A percentile compares a stretch with the other conserved stretches of the same genome.
Evolutionary conservation across 2,797 vertebrate species (phyloP).

Genomic region (Eulemur coronatus): DNA sequence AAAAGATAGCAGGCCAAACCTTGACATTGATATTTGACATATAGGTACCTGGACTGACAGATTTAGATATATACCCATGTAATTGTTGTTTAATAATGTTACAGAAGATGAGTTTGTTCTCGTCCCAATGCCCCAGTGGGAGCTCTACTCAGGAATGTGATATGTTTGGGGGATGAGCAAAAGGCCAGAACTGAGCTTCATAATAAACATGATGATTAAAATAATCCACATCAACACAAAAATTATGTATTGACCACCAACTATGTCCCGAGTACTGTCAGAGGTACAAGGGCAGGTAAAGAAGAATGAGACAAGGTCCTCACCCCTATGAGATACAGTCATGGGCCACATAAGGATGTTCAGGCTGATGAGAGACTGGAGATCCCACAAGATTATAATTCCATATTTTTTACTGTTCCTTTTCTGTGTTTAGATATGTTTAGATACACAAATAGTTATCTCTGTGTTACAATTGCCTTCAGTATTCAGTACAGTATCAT

Average conservation of each 20-base stretch:
- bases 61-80: neutral
- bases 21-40: neutral
- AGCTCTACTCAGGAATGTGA: neutral
- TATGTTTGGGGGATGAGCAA: neutral
- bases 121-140: neutral
- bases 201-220: slow-evolving; percentile 14
- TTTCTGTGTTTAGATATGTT: neutral
- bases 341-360: neutral
- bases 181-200: neutral
- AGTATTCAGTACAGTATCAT: neutral
- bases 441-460: neutral
- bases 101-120: neutral
- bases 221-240: neutral
- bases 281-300: neutral
- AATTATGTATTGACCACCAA: neutral
- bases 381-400: neutral
- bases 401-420: neutral
- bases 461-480: neutral
- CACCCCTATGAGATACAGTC: neutral
- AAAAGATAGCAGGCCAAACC: neutral
- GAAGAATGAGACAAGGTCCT: neutral
- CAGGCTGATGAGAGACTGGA: neutral
- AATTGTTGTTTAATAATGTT: neutral
- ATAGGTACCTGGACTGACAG: neutral
- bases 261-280: neutral